A percentile compares a stretch with the other conserved stretches of the same genome.
Evolutionary conservation across 2,797 vertebrate species (phyloP).

Genomic region (Geotrypetes seraphini): DNA sequence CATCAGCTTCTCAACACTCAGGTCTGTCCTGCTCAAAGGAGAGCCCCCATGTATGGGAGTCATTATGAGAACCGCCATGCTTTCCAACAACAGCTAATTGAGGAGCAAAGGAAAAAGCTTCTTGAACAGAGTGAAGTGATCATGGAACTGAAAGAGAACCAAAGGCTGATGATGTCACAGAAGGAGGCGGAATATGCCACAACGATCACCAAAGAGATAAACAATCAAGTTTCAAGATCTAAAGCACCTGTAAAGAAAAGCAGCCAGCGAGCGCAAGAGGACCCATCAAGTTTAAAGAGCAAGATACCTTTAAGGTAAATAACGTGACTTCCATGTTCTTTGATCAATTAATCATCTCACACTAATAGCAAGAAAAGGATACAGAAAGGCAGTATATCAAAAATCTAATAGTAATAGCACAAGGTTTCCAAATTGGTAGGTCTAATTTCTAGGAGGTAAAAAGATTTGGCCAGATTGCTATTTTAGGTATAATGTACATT

Average conservation of each 20-base stretch:
- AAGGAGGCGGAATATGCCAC: constrained; percentile 35
- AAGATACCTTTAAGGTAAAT: too few species aligned
- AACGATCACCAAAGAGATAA: constrained; percentile 5
- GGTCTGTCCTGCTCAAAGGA: constrained; percentile 1
- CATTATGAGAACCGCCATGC: constrained; percentile 52
- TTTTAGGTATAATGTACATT: too few species aligned
- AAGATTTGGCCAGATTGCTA: too few species aligned
- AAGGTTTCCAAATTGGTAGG: too few species aligned
- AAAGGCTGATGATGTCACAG: constrained; percentile 46
- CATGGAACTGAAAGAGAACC: constrained; percentile 55
- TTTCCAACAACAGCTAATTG: constrained; percentile 69
- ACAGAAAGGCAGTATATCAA: too few species aligned
- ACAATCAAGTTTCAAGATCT: constrained; percentile 3
- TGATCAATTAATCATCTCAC: too few species aligned
- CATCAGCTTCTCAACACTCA: constrained; percentile 10
- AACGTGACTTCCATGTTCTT: too few species aligned
- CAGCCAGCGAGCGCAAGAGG: neutral
- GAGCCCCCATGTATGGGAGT: constrained; percentile 11
- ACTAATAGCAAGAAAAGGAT: too few species aligned
- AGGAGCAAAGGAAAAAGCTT: constrained; percentile 70
- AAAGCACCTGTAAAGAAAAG: neutral
- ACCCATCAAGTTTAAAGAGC: constrained; percentile 1
- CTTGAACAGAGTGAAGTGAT: constrained; percentile 77
- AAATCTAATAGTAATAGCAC: too few species aligned
- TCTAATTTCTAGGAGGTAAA: too few species aligned